These are phyloP conservation scores for Temnothorax ravouxi DNA, from an alignment of 2,888 invertebrate species.

Conservation along the genomic window DNA sequence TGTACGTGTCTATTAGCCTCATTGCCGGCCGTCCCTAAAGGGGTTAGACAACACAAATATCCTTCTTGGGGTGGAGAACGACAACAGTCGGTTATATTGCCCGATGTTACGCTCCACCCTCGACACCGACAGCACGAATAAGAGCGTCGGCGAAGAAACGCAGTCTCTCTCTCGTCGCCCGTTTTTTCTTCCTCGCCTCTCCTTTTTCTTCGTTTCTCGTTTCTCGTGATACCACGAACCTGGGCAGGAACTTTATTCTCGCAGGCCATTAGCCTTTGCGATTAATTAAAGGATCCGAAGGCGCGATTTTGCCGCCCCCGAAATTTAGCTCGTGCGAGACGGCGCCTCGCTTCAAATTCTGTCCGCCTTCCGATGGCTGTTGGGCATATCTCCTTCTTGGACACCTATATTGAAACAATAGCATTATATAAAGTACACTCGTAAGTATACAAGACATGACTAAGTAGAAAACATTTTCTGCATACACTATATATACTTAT, in stretches of 20 bases:
- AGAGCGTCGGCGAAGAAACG: conserved; percentile 59
- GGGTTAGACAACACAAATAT: conserved; percentile 62
- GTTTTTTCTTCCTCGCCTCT: conserved; percentile 28
- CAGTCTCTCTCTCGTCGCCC: conserved; percentile 62
- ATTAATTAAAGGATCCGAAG: conserved; percentile 78
- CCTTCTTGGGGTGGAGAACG: conserved; percentile 74
- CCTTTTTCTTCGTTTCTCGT: conserved; percentile 17
- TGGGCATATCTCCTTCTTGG: conserved; percentile 7
- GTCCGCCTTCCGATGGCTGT: conserved; percentile 10
- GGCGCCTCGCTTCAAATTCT: neutral
- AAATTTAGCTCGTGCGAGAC: conserved; percentile 33
- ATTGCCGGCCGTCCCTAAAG: conserved; percentile 74
- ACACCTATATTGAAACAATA: neutral
- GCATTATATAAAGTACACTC: neutral
- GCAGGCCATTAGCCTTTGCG: conserved; percentile 74
- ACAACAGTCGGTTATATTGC: conserved; percentile 78
- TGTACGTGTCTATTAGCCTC: conserved; percentile 85
- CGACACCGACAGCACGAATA: conserved; percentile 67
- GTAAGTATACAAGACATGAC: neutral
- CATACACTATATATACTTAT: neutral
- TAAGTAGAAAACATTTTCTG: neutral
- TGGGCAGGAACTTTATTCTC: conserved; percentile 71
- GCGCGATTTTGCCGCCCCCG: conserved; percentile 26
- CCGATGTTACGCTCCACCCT: conserved; percentile 73
- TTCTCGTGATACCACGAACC: conserved; percentile 54